Evolutionary conservation across 2,113 vertebrate genomes (phyloP).

Genomic region (Corythornis madagascariensis): DNA sequence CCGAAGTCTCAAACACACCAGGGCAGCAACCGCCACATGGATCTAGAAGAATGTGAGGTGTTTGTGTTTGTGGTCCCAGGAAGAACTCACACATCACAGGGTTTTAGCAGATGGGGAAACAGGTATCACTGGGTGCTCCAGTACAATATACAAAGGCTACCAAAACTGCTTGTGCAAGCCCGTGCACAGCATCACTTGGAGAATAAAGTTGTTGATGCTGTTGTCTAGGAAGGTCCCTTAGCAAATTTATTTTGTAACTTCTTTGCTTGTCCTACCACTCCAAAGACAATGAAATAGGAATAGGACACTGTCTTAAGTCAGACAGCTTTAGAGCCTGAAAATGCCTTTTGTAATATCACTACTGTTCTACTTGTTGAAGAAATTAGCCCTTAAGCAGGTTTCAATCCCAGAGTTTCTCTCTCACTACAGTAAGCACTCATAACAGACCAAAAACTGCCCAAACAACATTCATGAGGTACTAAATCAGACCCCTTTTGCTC

Average conservation of each 20-base stretch:
- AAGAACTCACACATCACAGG: not conserved
- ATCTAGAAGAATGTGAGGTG: not conserved
- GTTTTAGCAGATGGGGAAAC: not conserved
- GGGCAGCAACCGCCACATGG: rapidly evolving
- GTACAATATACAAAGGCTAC: not conserved
- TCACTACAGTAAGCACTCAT: not conserved
- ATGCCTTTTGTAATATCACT: not conserved
- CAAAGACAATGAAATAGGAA: not conserved
- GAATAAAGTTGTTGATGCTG: not conserved
- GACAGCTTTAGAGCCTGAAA: not conserved
- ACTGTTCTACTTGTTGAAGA: not conserved
- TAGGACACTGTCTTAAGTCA: not conserved
- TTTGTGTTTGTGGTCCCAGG: not conserved
- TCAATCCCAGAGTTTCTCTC: not conserved
- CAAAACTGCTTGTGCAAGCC: not conserved
- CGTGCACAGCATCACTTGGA: not conserved
- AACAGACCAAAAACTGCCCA: not conserved
- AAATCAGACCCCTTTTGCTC: not conserved
- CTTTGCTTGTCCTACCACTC: not conserved
- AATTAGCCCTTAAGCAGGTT: not conserved
- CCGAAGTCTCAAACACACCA: not conserved
- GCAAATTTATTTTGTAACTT: not conserved
- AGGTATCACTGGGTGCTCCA: not conserved
- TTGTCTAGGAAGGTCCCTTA: not conserved
- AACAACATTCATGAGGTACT: not conserved